phyloP scores from a whole-genome alignment of 2,888 invertebrate species.

The Melanargia galathea region DNA sequence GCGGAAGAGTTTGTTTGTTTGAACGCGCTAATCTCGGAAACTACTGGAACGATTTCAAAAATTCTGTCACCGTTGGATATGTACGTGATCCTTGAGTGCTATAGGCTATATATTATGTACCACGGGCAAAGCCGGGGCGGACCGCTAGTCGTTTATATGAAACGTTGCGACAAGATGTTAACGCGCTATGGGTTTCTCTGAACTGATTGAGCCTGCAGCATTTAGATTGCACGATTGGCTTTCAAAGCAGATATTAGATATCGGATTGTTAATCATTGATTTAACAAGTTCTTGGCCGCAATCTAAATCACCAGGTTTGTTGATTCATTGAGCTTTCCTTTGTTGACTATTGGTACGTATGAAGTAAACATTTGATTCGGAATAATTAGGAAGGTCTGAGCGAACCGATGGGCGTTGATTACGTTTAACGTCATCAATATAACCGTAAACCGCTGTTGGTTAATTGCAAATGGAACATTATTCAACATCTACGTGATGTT shows the following conservation, averaged over 20 bases:
- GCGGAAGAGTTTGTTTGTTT: too few relatives aligned
- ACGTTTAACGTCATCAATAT: not conserved
- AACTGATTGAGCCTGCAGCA: not conserved
- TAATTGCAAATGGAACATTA: not conserved
- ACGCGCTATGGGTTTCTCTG: not conserved
- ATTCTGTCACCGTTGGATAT: too few relatives aligned
- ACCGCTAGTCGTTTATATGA: too few relatives aligned
- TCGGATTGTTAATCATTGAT: constrained; percentile 15
- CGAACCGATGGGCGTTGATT: constrained; percentile 9
- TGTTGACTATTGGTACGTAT: not conserved
- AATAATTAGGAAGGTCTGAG: constrained; percentile 14
- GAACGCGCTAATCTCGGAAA: too few relatives aligned
- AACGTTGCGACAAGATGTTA: constrained; percentile 6
- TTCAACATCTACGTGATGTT: not conserved
- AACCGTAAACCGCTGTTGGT: not conserved
- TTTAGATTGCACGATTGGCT: constrained; percentile 24
- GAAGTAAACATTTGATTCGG: constrained; percentile 18
- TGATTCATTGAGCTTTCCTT: constrained; percentile 10
- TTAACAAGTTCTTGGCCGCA: constrained; percentile 12
- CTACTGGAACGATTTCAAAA: too few relatives aligned
- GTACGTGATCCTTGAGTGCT: too few relatives aligned
- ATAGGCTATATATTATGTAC: too few relatives aligned
- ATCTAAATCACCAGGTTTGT: constrained; percentile 12
- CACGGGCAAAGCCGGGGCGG: too few relatives aligned
- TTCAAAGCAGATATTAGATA: constrained; percentile 3